These are phyloP conservation scores for Beroe ovata DNA, from an alignment of 37 sponge, comb jelly and placozoan species.

Conservation along the genomic window DNA sequence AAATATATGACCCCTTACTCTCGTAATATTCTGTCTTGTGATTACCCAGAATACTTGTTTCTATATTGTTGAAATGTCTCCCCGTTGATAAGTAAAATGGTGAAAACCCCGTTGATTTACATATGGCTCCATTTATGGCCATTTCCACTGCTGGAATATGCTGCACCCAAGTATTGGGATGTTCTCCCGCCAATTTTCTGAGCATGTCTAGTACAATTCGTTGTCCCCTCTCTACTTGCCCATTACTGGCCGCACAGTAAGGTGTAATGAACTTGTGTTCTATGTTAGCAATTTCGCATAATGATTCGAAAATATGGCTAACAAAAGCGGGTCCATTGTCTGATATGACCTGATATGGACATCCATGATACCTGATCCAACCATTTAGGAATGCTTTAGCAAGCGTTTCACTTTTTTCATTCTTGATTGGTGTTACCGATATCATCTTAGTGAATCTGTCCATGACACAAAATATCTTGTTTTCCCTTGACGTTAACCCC, in stretches of 20 bases:
- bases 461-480: slow-evolving; percentile 21
- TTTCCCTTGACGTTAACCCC: neutral
- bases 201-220: neutral
- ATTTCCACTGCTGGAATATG: neutral
- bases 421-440: neutral
- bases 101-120: slow-evolving; percentile 13
- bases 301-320: neutral
- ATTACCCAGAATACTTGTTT: neutral
- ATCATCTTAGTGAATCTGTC: slow-evolving; percentile 24
- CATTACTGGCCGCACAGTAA: neutral
- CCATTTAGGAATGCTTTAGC: neutral
- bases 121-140: neutral
- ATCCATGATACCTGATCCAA: neutral
- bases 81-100: neutral
- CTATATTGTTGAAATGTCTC: neutral
- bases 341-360: neutral
- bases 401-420: neutral
- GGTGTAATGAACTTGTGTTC: neutral
- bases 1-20: neutral
- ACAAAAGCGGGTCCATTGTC: neutral
- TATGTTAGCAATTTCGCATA: neutral
- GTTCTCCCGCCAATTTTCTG: neutral
- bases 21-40: neutral
- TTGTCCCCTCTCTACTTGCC: neutral
- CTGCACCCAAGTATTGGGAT: neutral